Conservation (phyloP, 2,888 invertebrate genomes). For the Scaptomyza flava region DNA sequence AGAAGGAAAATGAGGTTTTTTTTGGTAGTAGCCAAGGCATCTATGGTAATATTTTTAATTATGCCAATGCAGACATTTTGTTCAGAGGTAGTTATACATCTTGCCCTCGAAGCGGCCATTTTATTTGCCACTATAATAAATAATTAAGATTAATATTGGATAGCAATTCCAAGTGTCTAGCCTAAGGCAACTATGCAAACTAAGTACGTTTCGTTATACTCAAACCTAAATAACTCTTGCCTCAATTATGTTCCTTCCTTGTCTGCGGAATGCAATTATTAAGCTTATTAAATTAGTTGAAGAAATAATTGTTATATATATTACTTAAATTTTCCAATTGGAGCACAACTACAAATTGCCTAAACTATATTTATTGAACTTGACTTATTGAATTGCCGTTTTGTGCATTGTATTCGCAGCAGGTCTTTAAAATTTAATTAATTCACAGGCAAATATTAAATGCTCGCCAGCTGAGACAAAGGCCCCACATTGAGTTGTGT, state of each 20-base stretch:
- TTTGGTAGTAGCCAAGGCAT: constrained; percentile 18
- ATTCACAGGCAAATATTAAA: constrained; percentile 27
- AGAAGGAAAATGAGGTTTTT: background rate
- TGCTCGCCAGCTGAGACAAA: constrained; percentile 23
- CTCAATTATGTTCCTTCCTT: background rate
- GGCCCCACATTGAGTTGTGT: constrained; percentile 15
- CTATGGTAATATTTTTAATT: constrained; percentile 55
- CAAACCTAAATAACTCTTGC: background rate
- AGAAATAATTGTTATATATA: no score
- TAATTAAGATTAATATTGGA: background rate
- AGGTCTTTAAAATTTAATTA: constrained; percentile 34
- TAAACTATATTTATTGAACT: background rate
- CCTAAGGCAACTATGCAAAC: background rate
- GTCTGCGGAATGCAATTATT: no score
- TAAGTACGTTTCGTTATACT: constrained; percentile 1
- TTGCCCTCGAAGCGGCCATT: constrained; percentile 13
- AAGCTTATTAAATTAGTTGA: no score
- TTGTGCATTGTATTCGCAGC: constrained; percentile 1
- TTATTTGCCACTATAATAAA: constrained; percentile 1
- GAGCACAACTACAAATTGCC: background rate
- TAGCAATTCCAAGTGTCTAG: background rate
- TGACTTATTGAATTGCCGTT: background rate
- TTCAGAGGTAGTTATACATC: constrained; percentile 31
- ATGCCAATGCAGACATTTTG: constrained; percentile 47
- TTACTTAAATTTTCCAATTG: no score